These are phyloP conservation scores for Sterrhoptilus dennistouni DNA, from an alignment of 2,113 vertebrate species.

Conservation along the genomic window DNA sequence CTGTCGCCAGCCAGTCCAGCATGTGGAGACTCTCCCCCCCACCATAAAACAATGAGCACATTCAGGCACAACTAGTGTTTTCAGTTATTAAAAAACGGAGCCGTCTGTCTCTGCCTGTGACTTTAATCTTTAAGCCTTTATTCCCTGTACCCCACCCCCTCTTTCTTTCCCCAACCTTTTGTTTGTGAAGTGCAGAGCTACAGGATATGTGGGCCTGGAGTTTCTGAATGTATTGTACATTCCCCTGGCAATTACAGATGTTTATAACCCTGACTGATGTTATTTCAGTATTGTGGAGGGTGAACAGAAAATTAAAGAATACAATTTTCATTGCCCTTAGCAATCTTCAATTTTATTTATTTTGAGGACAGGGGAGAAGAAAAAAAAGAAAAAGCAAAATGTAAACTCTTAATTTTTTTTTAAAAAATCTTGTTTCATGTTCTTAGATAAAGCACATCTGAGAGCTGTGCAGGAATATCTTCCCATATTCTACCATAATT, in stretches of 20 bases:
- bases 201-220: slow-evolving; percentile 70
- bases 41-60: slow-evolving; percentile 81
- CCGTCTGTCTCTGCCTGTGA: slow-evolving; percentile 82
- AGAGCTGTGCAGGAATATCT: not conserved
- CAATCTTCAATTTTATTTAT: not conserved
- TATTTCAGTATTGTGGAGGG: slow-evolving; percentile 57
- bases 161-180: slow-evolving; percentile 74
- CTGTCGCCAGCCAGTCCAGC: slow-evolving; percentile 82
- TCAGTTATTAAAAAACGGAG: slow-evolving; percentile 85
- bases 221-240: slow-evolving; percentile 65
- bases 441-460: not conserved
- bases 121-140: slow-evolving; percentile 86
- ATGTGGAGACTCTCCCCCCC: slow-evolving; percentile 60
- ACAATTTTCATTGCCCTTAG: slow-evolving; percentile 4
- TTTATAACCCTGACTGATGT: slow-evolving; percentile 63
- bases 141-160: slow-evolving; percentile 69
- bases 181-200: slow-evolving; percentile 74
- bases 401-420: not conserved
- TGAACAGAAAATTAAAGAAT: slow-evolving; percentile 34
- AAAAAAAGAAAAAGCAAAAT: not conserved
- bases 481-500: not conserved
- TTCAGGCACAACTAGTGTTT: slow-evolving; percentile 83
- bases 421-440: not conserved
- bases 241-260: slow-evolving; percentile 68
- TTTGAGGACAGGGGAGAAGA: not conserved